phyloP scores from a whole-genome alignment of 2,888 invertebrate species.

The Zele albiditarsus region DNA sequence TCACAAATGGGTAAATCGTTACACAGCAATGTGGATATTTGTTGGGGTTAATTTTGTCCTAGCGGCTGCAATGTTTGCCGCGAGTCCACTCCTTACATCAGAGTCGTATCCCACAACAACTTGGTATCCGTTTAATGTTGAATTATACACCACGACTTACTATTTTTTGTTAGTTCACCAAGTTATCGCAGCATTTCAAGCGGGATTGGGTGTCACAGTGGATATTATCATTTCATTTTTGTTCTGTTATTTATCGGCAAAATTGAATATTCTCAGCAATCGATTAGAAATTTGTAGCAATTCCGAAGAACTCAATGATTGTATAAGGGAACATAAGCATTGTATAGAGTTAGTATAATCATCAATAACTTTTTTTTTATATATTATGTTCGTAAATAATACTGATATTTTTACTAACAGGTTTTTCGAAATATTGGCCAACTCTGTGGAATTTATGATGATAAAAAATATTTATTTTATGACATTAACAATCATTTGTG shows the following conservation, averaged over 20 bases:
- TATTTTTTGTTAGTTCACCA: conserved; percentile 56
- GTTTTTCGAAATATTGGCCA: conserved; percentile 52
- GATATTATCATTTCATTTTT: conserved; percentile 58
- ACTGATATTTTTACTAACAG: conserved; percentile 41
- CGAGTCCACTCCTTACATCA: conserved; percentile 55
- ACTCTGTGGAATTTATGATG: conserved; percentile 54
- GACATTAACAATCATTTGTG: conserved; percentile 57
- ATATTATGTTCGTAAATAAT: not conserved
- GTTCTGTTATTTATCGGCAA: conserved; percentile 57
- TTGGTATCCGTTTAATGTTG: conserved; percentile 61
- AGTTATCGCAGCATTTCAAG: conserved; percentile 54
- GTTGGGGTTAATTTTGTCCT: conserved; percentile 53
- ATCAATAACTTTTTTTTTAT: not conserved
- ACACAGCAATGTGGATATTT: conserved; percentile 52
- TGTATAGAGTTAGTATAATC: conserved; percentile 53
- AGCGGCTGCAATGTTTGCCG: conserved; percentile 53
- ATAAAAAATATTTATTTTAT: conserved; percentile 61
- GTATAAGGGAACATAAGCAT: conserved; percentile 55
- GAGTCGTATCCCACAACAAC: conserved; percentile 59
- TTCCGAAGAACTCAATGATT: conserved; percentile 46
- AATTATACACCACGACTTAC: conserved; percentile 43
- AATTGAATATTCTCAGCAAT: conserved; percentile 56
- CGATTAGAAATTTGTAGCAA: conserved; percentile 44
- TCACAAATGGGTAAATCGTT: conserved; percentile 57
- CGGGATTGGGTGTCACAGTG: conserved; percentile 51